Evolutionary conservation across 2,113 vertebrate species (phyloP).

Genomic region (Tetrax tetrax): DNA sequence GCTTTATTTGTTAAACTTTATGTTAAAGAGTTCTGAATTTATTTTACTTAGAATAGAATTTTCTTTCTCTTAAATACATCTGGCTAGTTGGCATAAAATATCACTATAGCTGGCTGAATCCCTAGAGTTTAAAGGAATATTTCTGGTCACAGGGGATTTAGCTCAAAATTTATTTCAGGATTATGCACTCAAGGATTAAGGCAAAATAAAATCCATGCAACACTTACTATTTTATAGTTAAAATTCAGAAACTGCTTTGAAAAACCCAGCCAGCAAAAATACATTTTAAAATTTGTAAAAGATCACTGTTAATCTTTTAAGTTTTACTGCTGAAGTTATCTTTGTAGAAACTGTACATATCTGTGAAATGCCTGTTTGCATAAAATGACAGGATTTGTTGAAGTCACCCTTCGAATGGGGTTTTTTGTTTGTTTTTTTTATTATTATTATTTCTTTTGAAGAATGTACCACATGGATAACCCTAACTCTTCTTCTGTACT

Average conservation of each 20-base stretch:
- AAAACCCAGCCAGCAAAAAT: constrained; percentile 2
- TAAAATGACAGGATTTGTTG: background rate
- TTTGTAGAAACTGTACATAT: background rate
- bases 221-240: constrained; percentile 16
- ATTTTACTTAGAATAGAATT: constrained; percentile 48
- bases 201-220: constrained; percentile 36
- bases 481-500: background rate
- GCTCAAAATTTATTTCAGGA: constrained; percentile 47
- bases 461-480: background rate
- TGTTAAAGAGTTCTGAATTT: constrained; percentile 49
- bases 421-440: background rate
- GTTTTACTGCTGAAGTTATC: background rate
- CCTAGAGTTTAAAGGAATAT: constrained; percentile 53
- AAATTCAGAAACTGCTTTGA: constrained; percentile 11
- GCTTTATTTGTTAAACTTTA: constrained; percentile 6
- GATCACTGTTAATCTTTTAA: background rate
- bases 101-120: constrained; percentile 14
- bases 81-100: constrained; percentile 17
- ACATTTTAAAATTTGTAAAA: background rate
- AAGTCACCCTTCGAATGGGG: background rate
- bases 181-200: constrained; percentile 38
- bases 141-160: constrained; percentile 38
- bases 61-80: constrained; percentile 56
- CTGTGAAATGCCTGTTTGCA: background rate
- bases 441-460: background rate